These are phyloP conservation scores for Isotomurus palustris DNA, from an alignment of 2,888 invertebrate species.

Conservation along the genomic window DNA sequence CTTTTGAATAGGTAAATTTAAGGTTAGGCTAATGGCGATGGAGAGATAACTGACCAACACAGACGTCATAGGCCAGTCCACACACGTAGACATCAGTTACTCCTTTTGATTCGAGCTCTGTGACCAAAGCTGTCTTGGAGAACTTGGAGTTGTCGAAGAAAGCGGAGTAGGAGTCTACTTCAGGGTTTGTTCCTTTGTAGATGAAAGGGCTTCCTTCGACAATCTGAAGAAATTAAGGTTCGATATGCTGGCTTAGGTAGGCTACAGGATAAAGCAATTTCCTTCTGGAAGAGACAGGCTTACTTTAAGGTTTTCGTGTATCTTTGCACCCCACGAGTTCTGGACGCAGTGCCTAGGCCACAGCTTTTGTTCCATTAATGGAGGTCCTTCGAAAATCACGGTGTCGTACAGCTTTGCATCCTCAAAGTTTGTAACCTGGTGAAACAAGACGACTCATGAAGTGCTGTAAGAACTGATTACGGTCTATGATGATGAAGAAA, in stretches of 20 bases:
- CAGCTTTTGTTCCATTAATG: conserved; percentile 77
- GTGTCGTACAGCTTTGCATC: conserved; percentile 81
- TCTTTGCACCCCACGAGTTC: conserved; percentile 89
- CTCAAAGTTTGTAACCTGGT: conserved; percentile 52
- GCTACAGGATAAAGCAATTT: too few relatives aligned
- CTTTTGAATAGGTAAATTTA: neutral
- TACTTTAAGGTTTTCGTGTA: conserved; percentile 80
- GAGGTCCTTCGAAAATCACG: conserved; percentile 77
- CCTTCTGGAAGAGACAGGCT: conserved; percentile 9
- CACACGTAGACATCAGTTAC: conserved; percentile 92
- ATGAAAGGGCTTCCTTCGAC: conserved; percentile 56
- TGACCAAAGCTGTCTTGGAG: conserved; percentile 77
- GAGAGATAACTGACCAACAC: conserved; percentile 57
- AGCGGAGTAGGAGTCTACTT: conserved; percentile 94
- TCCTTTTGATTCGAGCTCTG: conserved; percentile 70
- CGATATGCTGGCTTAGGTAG: too few relatives aligned
- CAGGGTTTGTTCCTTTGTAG: conserved; percentile 88
- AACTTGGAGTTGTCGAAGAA: conserved; percentile 97
- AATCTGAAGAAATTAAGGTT: conserved; percentile 9
- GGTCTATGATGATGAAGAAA: too few relatives aligned
- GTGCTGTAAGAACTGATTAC: too few relatives aligned
- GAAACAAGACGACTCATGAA: too few relatives aligned
- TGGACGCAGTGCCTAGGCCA: conserved; percentile 97
- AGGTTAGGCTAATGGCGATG: neutral
- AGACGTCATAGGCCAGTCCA: conserved; percentile 92